These are phyloP conservation scores for Sebastes fasciatus DNA, from an alignment of 2,113 vertebrate species.

Conservation along the genomic window DNA sequence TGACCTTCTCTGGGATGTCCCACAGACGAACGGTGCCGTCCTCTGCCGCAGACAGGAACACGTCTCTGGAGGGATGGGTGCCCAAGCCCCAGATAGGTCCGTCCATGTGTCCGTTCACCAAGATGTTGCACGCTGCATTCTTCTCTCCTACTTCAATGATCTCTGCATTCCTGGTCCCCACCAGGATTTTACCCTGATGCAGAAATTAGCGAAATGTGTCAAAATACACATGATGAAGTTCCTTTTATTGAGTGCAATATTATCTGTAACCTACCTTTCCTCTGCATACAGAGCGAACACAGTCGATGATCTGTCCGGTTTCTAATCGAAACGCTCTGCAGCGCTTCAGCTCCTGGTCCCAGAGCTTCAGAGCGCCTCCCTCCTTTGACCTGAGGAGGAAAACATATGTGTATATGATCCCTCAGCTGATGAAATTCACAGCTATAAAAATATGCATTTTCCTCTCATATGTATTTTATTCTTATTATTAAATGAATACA, in stretches of 20 bases:
- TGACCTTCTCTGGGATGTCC: slow-evolving; percentile 96
- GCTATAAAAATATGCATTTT: background rate
- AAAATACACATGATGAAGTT: background rate
- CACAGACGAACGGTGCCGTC: slow-evolving; percentile 97
- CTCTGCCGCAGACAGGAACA: slow-evolving; percentile 96
- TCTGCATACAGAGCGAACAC: slow-evolving; percentile 94
- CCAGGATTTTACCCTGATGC: slow-evolving; percentile 94
- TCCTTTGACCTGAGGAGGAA: slow-evolving; percentile 90
- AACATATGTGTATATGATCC: slow-evolving; percentile 6
- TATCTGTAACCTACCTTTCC: slow-evolving; percentile 86
- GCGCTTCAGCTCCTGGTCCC: slow-evolving; percentile 96
- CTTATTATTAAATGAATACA: background rate
- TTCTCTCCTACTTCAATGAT: slow-evolving; percentile 99
- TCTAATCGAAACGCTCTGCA: slow-evolving; percentile 96
- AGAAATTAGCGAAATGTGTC: slow-evolving; percentile 2
- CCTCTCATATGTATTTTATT: background rate
- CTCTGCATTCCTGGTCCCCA: slow-evolving; percentile 95
- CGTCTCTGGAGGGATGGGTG: slow-evolving; percentile 92
- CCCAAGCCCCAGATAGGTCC: slow-evolving; percentile 95
- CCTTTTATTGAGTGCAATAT: fast-evolving
- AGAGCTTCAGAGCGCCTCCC: slow-evolving; percentile 95
- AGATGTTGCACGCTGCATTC: slow-evolving; percentile 94
- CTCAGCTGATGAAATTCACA: background rate
- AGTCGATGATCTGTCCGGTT: slow-evolving; percentile 94
- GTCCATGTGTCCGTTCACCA: slow-evolving; percentile 96